A percentile compares a stretch with the other conserved stretches of the same genome.
Conservation (phyloP, 2,797 vertebrate species). For the Acrossocheilus wenchowensis region DNA sequence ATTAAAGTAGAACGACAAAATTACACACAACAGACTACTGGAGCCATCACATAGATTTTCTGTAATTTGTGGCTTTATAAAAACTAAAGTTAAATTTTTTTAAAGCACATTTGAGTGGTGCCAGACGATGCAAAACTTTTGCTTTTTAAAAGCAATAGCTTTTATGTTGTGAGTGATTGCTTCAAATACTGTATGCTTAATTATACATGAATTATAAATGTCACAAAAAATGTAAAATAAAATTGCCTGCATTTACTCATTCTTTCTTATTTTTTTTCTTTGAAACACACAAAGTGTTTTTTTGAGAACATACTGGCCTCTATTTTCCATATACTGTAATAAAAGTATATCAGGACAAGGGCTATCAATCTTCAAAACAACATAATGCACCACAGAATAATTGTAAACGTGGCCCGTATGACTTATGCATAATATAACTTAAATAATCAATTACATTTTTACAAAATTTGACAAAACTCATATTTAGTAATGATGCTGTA, state of each 20-base stretch:
- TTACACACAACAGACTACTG: background rate
- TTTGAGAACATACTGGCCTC: background rate
- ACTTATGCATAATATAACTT: background rate
- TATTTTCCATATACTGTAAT: background rate
- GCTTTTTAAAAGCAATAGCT: background rate
- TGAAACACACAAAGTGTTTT: background rate
- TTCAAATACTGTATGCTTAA: background rate
- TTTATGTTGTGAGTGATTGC: background rate
- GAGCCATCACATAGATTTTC: background rate
- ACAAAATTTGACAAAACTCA: no score
- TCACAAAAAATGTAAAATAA: background rate
- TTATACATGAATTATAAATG: background rate
- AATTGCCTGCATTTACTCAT: no score
- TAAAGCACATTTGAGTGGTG: background rate
- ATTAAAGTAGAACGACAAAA: conserved; percentile 1
- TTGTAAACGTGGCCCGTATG: background rate
- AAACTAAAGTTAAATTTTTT: background rate
- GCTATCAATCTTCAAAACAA: background rate
- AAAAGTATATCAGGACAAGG: background rate
- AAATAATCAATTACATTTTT: background rate
- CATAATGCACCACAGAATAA: background rate
- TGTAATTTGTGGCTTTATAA: background rate
- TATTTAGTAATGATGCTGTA: background rate
- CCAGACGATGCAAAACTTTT: background rate
- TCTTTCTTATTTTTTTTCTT: background rate